Evolutionary conservation across 2,113 vertebrate species (phyloP), one percentile per base, ranked within the genome.

Genomic region (Sphaerodactylus townsendi): DNA sequence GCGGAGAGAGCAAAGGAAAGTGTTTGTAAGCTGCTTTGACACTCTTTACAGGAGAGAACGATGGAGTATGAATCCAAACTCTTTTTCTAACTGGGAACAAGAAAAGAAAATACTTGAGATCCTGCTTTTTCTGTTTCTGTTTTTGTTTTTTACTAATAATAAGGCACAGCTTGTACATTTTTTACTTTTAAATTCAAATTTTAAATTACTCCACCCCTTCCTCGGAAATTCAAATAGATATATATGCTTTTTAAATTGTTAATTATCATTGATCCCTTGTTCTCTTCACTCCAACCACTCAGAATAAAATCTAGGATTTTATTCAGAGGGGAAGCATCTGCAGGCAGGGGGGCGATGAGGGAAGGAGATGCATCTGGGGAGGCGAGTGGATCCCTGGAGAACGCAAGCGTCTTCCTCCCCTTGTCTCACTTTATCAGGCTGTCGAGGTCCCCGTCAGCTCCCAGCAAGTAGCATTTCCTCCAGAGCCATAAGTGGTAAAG

Each of bases 401-500:
- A n/a, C 6, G 9, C 30, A 3, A 6, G 10, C 3, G 28, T 3
- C 1, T 10, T 1, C 1, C 3, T 25, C 41, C 30, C 78, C 95
- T 93, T 91, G 97, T 96, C 96, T 91, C 95, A 95, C 74, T 93
- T 92, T 87, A 98, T 95, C 39, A 98, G 97, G 91, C 96, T 95
- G 93, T 97, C 97, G 85, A 98, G 97, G 93, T 97, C 96, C 84
- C 88, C 92, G 94, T 97, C 97, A 90, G 96, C 93, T 79, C 95
- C 96, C 91, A 93, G 91, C 88, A 95, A 96, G 95, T 97, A 97
- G 92, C 97, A 97, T 92, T 96, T 97, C 91, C 96, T 96, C 98
- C 97, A 97, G 44, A 98, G 97, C 78, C 97, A 91, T 97, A 96
- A 7, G 95, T 96, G 91, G 97, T 96, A 92, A 98, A 98, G 46